Conservation (phyloP, 2,113 vertebrate species). For the cat (Felis catus) region F.catus_Fca126_mat1.0 CM031420.1:143253001-143253500, state of each 20-base stretch:
- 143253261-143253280: constrained; percentile 67
- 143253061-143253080: constrained; percentile 78
- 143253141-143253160: constrained; percentile 76
- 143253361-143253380: not conserved
- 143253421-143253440: constrained; percentile 61
- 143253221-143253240: constrained; percentile 76
- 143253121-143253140: constrained; percentile 80
- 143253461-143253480: constrained; percentile 62
- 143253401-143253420: constrained; percentile 36
- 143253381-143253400: constrained; percentile 55
- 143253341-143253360: not conserved
- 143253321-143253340: constrained; percentile 59
- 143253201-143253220: constrained; percentile 81
- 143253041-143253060: constrained; percentile 78
- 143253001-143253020: constrained; percentile 74
- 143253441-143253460: constrained; percentile 73
- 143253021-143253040: constrained; percentile 72
- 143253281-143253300: constrained; percentile 68
- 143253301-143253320: constrained; percentile 51
- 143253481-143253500: constrained; percentile 60
- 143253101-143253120: constrained; percentile 82
- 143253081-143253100: constrained; percentile 86
- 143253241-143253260: constrained; percentile 73
- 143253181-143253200: constrained; percentile 74
- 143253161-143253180: constrained; percentile 80